Conservation (phyloP, 2,888 invertebrate genomes). For the Phyto melanocephala region DNA sequence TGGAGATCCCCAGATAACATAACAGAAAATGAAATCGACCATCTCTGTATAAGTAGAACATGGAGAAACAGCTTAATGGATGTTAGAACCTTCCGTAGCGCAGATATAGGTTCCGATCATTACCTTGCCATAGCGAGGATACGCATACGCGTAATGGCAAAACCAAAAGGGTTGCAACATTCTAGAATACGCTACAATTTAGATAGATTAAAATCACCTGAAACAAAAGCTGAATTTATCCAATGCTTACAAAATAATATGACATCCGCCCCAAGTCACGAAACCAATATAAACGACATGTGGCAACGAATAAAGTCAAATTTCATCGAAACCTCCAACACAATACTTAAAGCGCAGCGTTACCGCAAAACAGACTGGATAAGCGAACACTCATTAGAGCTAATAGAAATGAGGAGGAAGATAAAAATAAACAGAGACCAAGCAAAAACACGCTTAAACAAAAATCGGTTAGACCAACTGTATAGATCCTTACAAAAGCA, state of each 20-base stretch:
- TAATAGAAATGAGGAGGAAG: neutral
- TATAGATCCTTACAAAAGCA: too few relatives aligned
- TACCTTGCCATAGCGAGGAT: neutral
- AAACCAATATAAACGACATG: neutral
- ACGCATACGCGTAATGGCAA: neutral
- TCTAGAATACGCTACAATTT: too few relatives aligned
- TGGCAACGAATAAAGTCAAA: too few relatives aligned
- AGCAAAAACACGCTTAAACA: too few relatives aligned
- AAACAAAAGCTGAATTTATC: too few relatives aligned
- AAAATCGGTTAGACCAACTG: neutral
- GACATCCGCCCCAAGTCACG: neutral
- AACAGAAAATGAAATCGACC: neutral
- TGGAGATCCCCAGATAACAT: neutral
- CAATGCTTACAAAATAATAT: neutral
- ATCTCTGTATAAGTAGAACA: neutral
- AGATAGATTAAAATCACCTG: too few relatives aligned
- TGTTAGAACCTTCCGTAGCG: neutral
- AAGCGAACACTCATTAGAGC: neutral
- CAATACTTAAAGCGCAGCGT: neutral
- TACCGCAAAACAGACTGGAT: neutral
- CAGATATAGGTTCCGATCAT: neutral
- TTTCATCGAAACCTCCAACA: too few relatives aligned
- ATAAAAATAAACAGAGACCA: neutral
- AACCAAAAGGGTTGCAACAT: neutral
- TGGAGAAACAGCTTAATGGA: neutral